Evolutionary conservation across 2,888 invertebrate genomes (phyloP).

Genomic region (Caenorhabditis angaria): DNA sequence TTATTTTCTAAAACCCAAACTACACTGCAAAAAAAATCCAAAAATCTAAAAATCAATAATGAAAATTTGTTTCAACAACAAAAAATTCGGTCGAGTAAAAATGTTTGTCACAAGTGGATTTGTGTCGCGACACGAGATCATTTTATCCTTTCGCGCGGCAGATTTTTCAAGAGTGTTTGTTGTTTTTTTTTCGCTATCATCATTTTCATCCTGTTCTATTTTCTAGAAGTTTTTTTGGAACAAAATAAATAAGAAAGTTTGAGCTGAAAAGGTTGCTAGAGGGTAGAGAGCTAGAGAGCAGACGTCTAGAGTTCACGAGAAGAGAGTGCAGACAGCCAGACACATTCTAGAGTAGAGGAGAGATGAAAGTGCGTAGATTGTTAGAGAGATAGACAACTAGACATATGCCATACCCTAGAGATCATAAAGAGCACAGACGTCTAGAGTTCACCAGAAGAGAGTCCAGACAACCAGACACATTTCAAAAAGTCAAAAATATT

Average conservation of each 20-base stretch:
- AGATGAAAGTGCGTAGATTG: conserved; percentile 21
- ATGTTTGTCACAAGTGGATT: conserved; percentile 1
- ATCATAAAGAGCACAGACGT: not conserved
- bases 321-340: no score
- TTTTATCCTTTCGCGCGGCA: not conserved
- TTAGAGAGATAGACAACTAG: not conserved
- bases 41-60: not conserved
- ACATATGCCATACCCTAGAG: not conserved
- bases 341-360: not conserved
- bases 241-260: no score
- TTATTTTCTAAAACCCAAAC: no score
- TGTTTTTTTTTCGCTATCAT: conserved; percentile 11
- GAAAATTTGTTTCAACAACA: not conserved
- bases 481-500: conserved; percentile 15
- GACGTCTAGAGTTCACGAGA: no score
- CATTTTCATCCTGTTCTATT: no score
- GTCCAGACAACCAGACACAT: no score
- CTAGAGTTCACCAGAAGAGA: no score
- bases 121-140: not conserved
- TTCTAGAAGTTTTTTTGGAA: no score
- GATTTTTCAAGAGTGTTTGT: not conserved
- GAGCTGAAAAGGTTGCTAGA: no score
- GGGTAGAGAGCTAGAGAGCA: no score
- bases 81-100: no score
- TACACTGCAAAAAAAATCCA: no score